phyloP scores from a whole-genome alignment of 2,797 vertebrate genomes.

The Chaetodon trifasciatus region DNA sequence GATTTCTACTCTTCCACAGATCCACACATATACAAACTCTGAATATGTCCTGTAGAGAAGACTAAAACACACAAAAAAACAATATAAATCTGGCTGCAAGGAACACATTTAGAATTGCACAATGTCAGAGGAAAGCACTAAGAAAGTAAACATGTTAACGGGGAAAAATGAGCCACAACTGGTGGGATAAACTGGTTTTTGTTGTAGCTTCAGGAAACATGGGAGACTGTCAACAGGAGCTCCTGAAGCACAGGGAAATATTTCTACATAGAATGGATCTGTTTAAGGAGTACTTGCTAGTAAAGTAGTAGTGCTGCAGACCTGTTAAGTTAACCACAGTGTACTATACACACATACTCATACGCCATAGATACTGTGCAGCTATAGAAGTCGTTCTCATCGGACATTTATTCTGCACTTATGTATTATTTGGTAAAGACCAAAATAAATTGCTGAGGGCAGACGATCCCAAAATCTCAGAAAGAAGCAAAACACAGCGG shows the following conservation, averaged over 20 bases:
- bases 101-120: constrained; percentile 39
- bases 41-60: constrained; percentile 56
- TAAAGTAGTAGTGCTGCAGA: constrained; percentile 34
- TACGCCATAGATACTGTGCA: constrained; percentile 26
- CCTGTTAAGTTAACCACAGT: constrained; percentile 23
- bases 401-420: constrained; percentile 43
- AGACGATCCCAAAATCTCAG: constrained; percentile 1
- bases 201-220: constrained; percentile 3
- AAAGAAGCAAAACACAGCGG: neutral
- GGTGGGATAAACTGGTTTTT: neutral
- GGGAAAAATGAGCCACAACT: neutral
- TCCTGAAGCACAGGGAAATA: constrained; percentile 23
- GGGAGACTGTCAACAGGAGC: constrained; percentile 23
- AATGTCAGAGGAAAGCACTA: constrained; percentile 42
- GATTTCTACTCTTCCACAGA: constrained; percentile 45
- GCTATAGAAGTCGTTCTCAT: constrained; percentile 29
- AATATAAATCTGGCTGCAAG: constrained; percentile 30
- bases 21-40: constrained; percentile 48
- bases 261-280: constrained; percentile 6
- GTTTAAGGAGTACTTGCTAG: constrained; percentile 18
- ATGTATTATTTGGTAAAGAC: constrained; percentile 6
- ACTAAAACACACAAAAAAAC: constrained; percentile 29
- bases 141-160: constrained; percentile 39
- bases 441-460: constrained; percentile 14
- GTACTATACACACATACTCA: constrained; percentile 27